Conservation (phyloP, 2,797 vertebrate genomes). For the Molothrus aeneus region DNA sequence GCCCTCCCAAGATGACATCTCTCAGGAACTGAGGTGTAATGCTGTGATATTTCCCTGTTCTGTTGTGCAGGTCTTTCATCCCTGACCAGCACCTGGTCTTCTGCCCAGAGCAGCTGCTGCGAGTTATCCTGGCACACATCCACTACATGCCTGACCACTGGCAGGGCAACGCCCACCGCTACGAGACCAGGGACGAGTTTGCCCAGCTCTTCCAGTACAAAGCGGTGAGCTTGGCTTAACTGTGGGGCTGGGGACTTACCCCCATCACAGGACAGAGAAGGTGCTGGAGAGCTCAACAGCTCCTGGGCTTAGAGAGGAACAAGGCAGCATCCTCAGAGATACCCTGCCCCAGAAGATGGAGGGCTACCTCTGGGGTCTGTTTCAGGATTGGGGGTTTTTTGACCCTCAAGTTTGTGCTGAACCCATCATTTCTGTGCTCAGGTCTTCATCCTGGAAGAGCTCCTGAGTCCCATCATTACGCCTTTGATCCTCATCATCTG, state of each 20-base stretch:
- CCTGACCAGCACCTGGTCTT: slow-evolving; percentile 97
- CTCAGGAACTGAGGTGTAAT: background rate
- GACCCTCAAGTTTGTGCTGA: background rate
- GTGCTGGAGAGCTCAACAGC: background rate
- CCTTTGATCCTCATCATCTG: slow-evolving; percentile 95
- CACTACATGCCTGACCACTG: slow-evolving; percentile 99
- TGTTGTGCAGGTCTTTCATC: slow-evolving; percentile 89
- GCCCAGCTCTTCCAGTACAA: slow-evolving; percentile 99
- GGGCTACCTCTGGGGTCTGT: background rate
- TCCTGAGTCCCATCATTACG: slow-evolving; percentile 94
- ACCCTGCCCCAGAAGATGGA: background rate
- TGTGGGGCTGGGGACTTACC: background rate
- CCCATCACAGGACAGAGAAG: background rate
- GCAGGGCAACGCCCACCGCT: slow-evolving; percentile 96
- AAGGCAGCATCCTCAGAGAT: background rate
- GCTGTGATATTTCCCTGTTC: background rate
- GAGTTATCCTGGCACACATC: slow-evolving; percentile 95
- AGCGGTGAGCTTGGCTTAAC: slow-evolving; percentile 85
- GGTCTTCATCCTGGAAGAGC: slow-evolving; percentile 96
- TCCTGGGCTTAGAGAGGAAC: background rate
- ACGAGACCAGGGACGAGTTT: slow-evolving; percentile 96
- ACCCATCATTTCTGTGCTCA: slow-evolving; percentile 52
- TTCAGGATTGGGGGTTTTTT: background rate
- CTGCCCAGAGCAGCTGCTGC: slow-evolving; percentile 96
- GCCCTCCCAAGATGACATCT: background rate